Evolutionary conservation across 2,113 vertebrate genomes (phyloP).

Genomic region (Herpetotheres cachinnans): DNA sequence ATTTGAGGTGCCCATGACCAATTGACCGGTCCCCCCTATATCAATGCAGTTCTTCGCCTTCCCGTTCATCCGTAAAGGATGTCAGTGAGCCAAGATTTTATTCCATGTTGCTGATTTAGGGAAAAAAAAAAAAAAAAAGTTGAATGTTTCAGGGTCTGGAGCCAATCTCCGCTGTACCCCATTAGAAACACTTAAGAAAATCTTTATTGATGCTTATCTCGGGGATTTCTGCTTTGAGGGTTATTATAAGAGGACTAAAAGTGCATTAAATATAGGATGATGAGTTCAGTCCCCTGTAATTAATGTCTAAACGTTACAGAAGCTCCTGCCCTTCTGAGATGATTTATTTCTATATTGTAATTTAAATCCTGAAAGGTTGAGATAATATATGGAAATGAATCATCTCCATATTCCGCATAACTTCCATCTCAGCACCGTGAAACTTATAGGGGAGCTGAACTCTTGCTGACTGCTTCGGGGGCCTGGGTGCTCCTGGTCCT

Average conservation of each 20-base stretch:
- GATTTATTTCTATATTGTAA: slow-evolving; percentile 37
- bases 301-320: slow-evolving; percentile 1
- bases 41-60: rapidly evolving
- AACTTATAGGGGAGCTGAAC: not conserved
- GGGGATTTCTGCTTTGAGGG: slow-evolving; percentile 1
- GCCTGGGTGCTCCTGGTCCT: rapidly evolving
- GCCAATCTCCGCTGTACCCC: not conserved
- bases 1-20: not conserved
- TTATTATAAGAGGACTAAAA: not conserved
- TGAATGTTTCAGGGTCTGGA: not conserved
- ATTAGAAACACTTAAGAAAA: not conserved
- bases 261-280: not conserved
- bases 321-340: slow-evolving; percentile 1
- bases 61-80: not conserved
- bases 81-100: not conserved
- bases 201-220: not conserved
- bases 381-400: slow-evolving; percentile 39
- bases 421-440: not conserved
- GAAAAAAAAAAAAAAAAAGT: not conserved
- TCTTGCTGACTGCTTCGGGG: not conserved
- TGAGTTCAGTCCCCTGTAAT: slow-evolving; percentile 52
- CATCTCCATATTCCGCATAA: not conserved
- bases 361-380: slow-evolving; percentile 35
- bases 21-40: no score
- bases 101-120: not conserved